Evolutionary conservation across 2,888 invertebrate species (phyloP).

Genomic region (Synanthedon andrenaeformis): DNA sequence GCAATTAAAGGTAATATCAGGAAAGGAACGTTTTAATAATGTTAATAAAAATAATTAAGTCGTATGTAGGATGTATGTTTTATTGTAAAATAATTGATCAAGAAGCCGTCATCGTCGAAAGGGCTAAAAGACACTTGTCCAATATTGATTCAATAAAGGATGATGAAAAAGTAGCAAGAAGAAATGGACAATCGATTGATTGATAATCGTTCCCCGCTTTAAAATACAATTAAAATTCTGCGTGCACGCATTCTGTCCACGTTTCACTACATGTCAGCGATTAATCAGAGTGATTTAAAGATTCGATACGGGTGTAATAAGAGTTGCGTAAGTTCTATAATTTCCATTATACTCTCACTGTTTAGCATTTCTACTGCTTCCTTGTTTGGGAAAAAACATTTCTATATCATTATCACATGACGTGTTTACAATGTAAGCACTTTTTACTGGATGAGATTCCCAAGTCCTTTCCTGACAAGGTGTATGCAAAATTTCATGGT

Average conservation of each 20-base stretch:
- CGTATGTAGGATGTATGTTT: background rate
- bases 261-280: conserved; percentile 29
- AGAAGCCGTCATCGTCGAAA: background rate
- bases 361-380: too few relatives aligned
- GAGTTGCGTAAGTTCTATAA: conserved; percentile 44
- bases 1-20: background rate
- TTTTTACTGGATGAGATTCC: too few relatives aligned
- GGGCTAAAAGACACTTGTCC: background rate
- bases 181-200: conserved; percentile 1
- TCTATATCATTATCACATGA: too few relatives aligned
- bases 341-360: conserved; percentile 20
- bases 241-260: conserved; percentile 13
- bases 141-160: background rate
- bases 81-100: background rate
- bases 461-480: too few relatives aligned
- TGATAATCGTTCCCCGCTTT: background rate
- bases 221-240: conserved; percentile 13
- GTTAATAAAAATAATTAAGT: background rate
- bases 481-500: too few relatives aligned
- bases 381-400: too few relatives aligned
- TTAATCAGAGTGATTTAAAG: conserved; percentile 51
- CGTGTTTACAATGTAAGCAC: too few relatives aligned
- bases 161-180: background rate
- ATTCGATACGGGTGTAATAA: conserved; percentile 33
- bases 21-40: background rate